Conservation (phyloP, 2,797 vertebrate genomes). For the Spinibarbus caldwelli region DNA sequence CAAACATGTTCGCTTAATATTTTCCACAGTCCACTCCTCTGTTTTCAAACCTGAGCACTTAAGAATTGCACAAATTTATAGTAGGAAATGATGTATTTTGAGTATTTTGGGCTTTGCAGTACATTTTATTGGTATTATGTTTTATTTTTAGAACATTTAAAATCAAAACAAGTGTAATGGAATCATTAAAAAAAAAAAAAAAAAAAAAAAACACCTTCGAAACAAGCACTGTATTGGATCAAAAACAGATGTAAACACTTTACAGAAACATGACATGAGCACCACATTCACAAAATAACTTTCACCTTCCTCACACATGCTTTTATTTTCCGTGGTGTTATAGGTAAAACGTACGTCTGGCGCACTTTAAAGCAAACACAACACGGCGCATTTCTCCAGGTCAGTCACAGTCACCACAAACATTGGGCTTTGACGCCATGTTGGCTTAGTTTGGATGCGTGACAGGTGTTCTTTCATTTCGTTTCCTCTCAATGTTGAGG, state of each 20-base stretch:
- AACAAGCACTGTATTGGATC: neutral
- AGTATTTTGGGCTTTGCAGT: neutral
- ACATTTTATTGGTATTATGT: neutral
- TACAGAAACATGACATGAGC: neutral
- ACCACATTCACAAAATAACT: neutral
- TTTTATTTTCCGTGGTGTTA: conserved; percentile 11
- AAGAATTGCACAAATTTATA: neutral
- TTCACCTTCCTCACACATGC: neutral
- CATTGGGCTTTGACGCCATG: neutral
- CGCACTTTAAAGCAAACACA: conserved; percentile 21
- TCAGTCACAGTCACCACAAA: neutral
- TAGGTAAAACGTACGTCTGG: conserved; percentile 3
- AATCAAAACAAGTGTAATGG: conserved; percentile 22
- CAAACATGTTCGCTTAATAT: neutral
- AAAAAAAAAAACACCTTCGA: neutral
- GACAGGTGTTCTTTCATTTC: neutral
- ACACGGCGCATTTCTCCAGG: neutral
- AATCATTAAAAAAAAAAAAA: neutral
- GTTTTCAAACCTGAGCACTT: conserved; percentile 39
- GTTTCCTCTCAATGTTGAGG: neutral
- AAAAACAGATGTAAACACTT: neutral
- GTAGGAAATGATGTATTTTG: neutral
- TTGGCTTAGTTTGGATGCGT: conserved; percentile 37
- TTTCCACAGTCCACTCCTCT: conserved; percentile 16
- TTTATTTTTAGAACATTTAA: neutral